Evolutionary conservation across 2,888 invertebrate species (phyloP).

Genomic region (Ormyrus thymus): DNA sequence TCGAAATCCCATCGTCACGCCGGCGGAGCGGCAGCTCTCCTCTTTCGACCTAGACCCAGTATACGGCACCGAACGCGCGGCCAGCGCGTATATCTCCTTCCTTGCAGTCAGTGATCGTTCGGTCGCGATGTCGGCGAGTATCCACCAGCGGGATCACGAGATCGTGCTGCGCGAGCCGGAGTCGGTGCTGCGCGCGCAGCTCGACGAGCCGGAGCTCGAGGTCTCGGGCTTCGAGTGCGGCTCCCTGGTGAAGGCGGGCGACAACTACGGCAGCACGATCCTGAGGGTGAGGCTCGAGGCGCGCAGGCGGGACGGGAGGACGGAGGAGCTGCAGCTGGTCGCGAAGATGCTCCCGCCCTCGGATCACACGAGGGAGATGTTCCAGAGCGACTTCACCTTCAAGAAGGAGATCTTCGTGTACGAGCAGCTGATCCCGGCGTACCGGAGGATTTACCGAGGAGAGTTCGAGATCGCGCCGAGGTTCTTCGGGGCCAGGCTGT

Average conservation of each 20-base stretch:
- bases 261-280: constrained; percentile 81
- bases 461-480: constrained; percentile 76
- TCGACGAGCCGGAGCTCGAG: constrained; percentile 57
- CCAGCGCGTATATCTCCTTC: no score
- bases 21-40: no score
- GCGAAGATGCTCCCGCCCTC: constrained; percentile 79
- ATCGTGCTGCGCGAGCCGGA: constrained; percentile 64
- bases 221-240: constrained; percentile 61
- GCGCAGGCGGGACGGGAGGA: constrained; percentile 54
- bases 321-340: constrained; percentile 75
- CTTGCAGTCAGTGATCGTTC: no score
- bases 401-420: constrained; percentile 79
- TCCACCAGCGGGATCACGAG: no score
- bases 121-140: neutral
- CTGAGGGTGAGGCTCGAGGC: constrained; percentile 67
- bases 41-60: no score
- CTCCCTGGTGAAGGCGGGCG: constrained; percentile 75
- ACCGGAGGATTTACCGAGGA: constrained; percentile 76
- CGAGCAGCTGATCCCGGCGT: constrained; percentile 75
- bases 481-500: constrained; percentile 77
- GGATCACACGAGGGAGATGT: constrained; percentile 76
- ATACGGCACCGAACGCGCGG: no score
- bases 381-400: constrained; percentile 78
- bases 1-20: no score
- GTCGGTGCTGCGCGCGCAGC: constrained; percentile 61